Conservation (phyloP, 2,797 vertebrate species). For the Todus mexicanus region DNA sequence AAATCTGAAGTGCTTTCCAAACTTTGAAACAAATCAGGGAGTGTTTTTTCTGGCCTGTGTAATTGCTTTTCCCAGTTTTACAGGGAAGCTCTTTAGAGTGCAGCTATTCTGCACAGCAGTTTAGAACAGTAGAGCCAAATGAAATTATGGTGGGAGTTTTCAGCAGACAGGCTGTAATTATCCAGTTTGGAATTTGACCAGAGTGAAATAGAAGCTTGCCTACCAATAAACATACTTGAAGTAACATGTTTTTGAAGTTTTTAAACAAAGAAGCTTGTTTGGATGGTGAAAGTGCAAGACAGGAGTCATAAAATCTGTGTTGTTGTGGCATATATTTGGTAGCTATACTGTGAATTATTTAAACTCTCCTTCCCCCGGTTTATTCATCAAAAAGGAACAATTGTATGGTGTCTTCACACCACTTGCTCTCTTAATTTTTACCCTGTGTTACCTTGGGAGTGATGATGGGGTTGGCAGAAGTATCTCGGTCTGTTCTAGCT, state of each 20-base stretch:
- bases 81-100: not conserved
- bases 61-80: not conserved
- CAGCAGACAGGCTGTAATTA: slow-evolving; percentile 57
- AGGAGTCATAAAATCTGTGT: not conserved
- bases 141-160: slow-evolving; percentile 57
- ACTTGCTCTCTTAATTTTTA: not conserved
- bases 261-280: slow-evolving; percentile 19
- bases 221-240: slow-evolving; percentile 52
- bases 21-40: not conserved
- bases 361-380: not conserved
- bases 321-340: not conserved
- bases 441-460: not conserved
- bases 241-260: slow-evolving; percentile 38
- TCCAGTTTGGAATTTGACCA: slow-evolving; percentile 61
- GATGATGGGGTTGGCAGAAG: not conserved
- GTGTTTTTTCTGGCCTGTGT: not conserved
- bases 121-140: slow-evolving; percentile 25
- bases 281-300: not conserved
- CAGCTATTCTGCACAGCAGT: not conserved
- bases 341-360: not conserved
- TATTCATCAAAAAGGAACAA: not conserved
- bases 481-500: not conserved
- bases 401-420: not conserved
- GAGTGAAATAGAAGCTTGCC: slow-evolving; percentile 57
- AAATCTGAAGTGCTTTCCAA: not conserved